Evolutionary conservation across 2,888 invertebrate genomes (phyloP), one percentile per base, ranked within the genome.

Genomic region (Neria commutata): DNA sequence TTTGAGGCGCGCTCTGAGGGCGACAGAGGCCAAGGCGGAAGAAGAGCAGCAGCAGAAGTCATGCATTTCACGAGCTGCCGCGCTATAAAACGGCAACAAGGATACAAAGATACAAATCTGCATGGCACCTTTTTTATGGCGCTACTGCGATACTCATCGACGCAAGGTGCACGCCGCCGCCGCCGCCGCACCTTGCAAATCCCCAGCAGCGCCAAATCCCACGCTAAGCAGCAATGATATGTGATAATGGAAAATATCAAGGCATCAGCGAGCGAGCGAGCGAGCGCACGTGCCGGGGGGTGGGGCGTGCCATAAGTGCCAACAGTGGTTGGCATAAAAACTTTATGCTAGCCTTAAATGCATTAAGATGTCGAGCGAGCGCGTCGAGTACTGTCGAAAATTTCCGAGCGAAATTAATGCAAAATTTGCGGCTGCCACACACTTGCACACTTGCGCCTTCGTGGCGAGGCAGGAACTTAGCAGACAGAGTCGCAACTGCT

Each of bases 51-150:
- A 33, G 14, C 33, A 14, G 10, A 14, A 8, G 33, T 10, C 33
- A 33, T 8, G 8, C 10, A 33, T 10, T 14, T 14, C 14, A 10
- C 10, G 8, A 14, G 33, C 33, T 8, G 14, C 8, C 33, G 14
- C 14, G 33, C 10, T 33, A 33, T 10, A 33, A 8, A 14, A 33
- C 10, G 33, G n/a, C n/a, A n/a, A n/a, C n/a, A 64, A 54, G 56
- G 66, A 67, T 69, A 63, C 66, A 64, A 66, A 74, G 72, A 74
- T 76, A 73, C 74, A 75, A 78, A 77, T 77, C 77, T 78, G 75
- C 78, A 77, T 78, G 76, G 70, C 69, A 75, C 70, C 71, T 71
- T 69, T 64, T 74, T 71, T 71, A 71, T 71, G 67, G 67, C 55
- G 11, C 10, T 16, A 56, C 53, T 56, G 52, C 45, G 58, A 58